These are phyloP conservation scores for Bettongia penicillata DNA, from an alignment of 2,113 vertebrate species.

Conservation along the genomic window DNA sequence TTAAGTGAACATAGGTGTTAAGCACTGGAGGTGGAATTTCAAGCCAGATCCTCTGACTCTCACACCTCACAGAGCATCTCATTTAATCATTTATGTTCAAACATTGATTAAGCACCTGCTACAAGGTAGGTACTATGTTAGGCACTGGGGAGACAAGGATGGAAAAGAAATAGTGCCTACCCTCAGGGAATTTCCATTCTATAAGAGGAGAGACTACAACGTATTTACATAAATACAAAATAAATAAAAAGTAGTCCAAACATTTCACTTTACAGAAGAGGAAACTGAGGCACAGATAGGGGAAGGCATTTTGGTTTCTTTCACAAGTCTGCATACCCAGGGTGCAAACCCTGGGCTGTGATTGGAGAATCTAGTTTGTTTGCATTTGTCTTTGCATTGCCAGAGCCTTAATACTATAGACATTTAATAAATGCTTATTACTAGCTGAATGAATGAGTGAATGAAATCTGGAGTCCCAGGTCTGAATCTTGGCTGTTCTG, in stretches of 20 bases:
- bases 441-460: not conserved
- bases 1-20: not conserved
- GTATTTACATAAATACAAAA: not conserved
- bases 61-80: not conserved
- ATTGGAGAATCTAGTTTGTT: not conserved
- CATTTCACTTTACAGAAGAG: not conserved
- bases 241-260: not conserved
- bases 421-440: not conserved
- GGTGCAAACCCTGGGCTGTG: not conserved
- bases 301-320: not conserved
- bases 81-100: not conserved
- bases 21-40: not conserved
- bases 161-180: not conserved
- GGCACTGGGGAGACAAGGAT: not conserved
- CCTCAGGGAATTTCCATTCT: not conserved
- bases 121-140: not conserved
- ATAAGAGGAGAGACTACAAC: not conserved
- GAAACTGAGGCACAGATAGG: constrained; percentile 24
- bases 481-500: not conserved
- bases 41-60: not conserved
- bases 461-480: not conserved
- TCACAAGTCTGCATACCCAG: not conserved
- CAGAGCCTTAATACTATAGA: not conserved
- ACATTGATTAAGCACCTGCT: not conserved
- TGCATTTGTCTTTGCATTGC: not conserved